Evolutionary conservation across 2,797 vertebrate species (phyloP).

Genomic region (Astyanax mexicanus): DNA sequence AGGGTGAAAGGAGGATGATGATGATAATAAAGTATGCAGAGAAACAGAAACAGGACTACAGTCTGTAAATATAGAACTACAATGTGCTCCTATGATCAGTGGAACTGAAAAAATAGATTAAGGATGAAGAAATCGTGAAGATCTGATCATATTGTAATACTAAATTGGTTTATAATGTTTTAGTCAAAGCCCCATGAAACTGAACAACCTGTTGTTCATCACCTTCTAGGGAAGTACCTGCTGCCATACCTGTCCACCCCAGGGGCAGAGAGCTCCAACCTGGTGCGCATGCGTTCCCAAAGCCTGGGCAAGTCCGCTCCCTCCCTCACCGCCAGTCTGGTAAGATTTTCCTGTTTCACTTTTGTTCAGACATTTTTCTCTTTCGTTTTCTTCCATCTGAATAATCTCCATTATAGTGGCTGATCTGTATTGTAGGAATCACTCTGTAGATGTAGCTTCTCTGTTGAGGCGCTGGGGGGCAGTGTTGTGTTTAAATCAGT

Average conservation of each 20-base stretch:
- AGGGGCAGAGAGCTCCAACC: slow-evolving; percentile 85
- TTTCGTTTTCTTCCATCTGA: no score
- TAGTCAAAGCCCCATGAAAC: background rate
- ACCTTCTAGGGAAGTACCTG: slow-evolving; percentile 89
- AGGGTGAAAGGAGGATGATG: no score
- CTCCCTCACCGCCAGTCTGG: slow-evolving; percentile 89
- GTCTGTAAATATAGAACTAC: no score
- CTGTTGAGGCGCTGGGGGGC: slow-evolving; percentile 68
- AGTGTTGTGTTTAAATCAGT: slow-evolving; percentile 59
- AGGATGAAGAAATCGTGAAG: no score
- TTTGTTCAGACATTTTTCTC: background rate
- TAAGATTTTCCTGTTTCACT: slow-evolving; percentile 73
- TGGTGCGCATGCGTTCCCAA: slow-evolving; percentile 90
- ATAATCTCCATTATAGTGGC: background rate
- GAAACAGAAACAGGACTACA: no score
- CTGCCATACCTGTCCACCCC: slow-evolving; percentile 76
- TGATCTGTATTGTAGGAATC: no score
- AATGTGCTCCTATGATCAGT: no score
- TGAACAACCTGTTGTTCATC: background rate
- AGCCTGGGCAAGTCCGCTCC: slow-evolving; percentile 94
- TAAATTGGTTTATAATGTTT: background rate
- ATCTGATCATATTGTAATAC: no score
- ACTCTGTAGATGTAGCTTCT: background rate
- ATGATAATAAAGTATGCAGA: no score
- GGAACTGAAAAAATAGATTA: no score